Evolutionary conservation across 2,113 vertebrate genomes (phyloP).

Genomic region (Hippoglossus stenolepis): DNA sequence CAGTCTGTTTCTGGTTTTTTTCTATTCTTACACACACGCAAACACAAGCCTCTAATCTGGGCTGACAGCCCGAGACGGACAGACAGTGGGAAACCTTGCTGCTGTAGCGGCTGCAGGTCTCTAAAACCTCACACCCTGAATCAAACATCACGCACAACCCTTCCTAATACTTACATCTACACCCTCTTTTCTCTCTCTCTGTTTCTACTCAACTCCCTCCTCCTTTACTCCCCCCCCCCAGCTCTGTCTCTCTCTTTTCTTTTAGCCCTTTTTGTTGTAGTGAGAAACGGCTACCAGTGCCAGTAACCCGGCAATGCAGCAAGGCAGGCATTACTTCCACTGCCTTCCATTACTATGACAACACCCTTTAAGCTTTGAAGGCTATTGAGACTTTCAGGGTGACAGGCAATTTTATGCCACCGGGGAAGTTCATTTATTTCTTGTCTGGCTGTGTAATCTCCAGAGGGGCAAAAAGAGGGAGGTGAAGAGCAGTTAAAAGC

Average conservation of each 20-base stretch:
- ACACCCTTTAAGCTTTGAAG: slow-evolving; percentile 74
- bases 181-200: slow-evolving; percentile 15
- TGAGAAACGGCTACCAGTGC: slow-evolving; percentile 44
- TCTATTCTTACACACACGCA: slow-evolving; percentile 39
- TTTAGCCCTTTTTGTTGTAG: slow-evolving; percentile 32
- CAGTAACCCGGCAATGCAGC: slow-evolving; percentile 68
- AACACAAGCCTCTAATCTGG: slow-evolving; percentile 34
- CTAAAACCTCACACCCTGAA: slow-evolving; percentile 34
- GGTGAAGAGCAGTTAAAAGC: slow-evolving; percentile 28
- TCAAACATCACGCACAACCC: slow-evolving; percentile 35
- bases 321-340: slow-evolving; percentile 74
- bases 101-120: slow-evolving; percentile 5
- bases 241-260: neutral
- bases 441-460: slow-evolving; percentile 57
- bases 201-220: slow-evolving; percentile 13
- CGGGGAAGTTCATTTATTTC: slow-evolving; percentile 73
- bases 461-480: neutral
- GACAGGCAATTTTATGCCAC: slow-evolving; percentile 60
- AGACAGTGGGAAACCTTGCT: slow-evolving; percentile 34
- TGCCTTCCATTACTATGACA: slow-evolving; percentile 78
- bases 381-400: slow-evolving; percentile 66
- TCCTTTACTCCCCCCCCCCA: neutral
- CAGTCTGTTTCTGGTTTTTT: slow-evolving; percentile 17
- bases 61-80: slow-evolving; percentile 33
- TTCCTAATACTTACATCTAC: slow-evolving; percentile 21